Percentiles rank a stretch among this genome's conserved stretches.
phyloP scores from a whole-genome alignment of 2,888 invertebrate genomes.

The Thymelicus sylvestris region DNA sequence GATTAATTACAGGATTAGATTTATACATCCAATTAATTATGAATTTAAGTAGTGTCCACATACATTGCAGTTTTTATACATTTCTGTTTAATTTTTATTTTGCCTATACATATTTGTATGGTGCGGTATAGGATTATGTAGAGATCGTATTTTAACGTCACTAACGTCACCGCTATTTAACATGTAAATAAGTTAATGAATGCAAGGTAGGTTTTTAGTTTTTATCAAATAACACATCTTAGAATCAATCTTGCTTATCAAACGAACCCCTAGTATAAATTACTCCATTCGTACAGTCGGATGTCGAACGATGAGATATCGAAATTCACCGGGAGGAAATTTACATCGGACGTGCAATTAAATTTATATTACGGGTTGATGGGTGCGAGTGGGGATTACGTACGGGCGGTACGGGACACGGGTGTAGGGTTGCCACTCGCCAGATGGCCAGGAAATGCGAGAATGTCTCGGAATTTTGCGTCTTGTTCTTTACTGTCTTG shows the following conservation, averaged over 20 bases:
- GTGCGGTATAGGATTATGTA: too few relatives aligned
- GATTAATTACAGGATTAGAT: slow-evolving; percentile 1
- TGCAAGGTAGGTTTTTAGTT: neutral
- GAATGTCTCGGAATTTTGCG: too few relatives aligned
- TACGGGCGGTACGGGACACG: neutral
- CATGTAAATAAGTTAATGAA: neutral
- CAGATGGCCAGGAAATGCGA: too few relatives aligned
- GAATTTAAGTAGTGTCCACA: neutral
- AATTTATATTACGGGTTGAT: slow-evolving; percentile 23
- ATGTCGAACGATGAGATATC: slow-evolving; percentile 27
- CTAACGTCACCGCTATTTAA: neutral
- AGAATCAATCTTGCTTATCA: neutral
- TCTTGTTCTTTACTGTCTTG: too few relatives aligned
- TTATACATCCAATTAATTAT: neutral
- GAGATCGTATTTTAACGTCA: neutral
- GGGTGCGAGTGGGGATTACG: slow-evolving; percentile 3
- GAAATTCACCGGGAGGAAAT: slow-evolving; percentile 28
- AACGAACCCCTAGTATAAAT: neutral
- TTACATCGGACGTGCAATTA: slow-evolving; percentile 28
- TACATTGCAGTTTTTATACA: neutral
- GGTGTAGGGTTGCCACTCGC: too few relatives aligned
- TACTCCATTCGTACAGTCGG: slow-evolving; percentile 9
- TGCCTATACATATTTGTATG: too few relatives aligned
- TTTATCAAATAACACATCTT: too few relatives aligned
- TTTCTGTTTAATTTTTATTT: neutral